A percentile compares a stretch with the other conserved stretches of the same genome.
Conservation (phyloP, 2,797 vertebrate genomes). For the Scleropages formosus region DNA sequence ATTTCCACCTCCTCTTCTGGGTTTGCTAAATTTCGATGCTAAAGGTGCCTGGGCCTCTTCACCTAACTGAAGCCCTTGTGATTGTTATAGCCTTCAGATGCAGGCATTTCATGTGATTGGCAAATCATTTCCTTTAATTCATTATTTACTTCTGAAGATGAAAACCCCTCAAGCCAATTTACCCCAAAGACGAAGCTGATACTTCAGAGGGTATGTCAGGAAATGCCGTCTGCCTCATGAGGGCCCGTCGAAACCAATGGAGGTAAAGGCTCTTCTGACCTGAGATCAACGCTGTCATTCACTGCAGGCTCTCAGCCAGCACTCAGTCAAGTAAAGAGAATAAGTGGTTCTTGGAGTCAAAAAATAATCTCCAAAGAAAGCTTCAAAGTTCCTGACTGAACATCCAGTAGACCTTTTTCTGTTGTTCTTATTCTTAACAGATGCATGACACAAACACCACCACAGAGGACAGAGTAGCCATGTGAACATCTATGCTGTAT, state of each 20-base stretch:
- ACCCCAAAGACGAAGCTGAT: conserved; percentile 33
- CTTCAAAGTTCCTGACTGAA: not conserved
- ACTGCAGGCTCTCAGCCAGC: conserved; percentile 39
- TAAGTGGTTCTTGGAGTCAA: conserved; percentile 29
- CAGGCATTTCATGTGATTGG: conserved; percentile 38
- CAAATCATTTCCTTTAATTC: conserved; percentile 38
- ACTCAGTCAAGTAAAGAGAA: conserved; percentile 15
- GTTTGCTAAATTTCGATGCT: not conserved
- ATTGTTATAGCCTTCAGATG: conserved; percentile 19
- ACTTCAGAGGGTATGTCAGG: conserved; percentile 37
- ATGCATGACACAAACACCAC: too few species aligned
- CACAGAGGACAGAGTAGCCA: too few species aligned
- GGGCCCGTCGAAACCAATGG: conserved; percentile 29
- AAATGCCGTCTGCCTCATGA: conserved; percentile 46
- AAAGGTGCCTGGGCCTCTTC: not conserved
- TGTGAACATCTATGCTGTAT: too few species aligned
- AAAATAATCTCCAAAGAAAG: not conserved
- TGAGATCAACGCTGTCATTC: too few species aligned
- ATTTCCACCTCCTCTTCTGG: not conserved
- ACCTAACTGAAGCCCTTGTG: not conserved
- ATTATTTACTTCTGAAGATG: conserved; percentile 41
- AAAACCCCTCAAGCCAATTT: conserved; percentile 31
- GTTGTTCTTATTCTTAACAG: conserved; percentile 27
- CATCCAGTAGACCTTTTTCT: conserved; percentile 9
- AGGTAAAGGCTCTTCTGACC: conserved; percentile 39